These are phyloP conservation scores for Diglossa cyanea DNA, from an alignment of 2,797 vertebrate genomes.

Conservation along the genomic window DNA sequence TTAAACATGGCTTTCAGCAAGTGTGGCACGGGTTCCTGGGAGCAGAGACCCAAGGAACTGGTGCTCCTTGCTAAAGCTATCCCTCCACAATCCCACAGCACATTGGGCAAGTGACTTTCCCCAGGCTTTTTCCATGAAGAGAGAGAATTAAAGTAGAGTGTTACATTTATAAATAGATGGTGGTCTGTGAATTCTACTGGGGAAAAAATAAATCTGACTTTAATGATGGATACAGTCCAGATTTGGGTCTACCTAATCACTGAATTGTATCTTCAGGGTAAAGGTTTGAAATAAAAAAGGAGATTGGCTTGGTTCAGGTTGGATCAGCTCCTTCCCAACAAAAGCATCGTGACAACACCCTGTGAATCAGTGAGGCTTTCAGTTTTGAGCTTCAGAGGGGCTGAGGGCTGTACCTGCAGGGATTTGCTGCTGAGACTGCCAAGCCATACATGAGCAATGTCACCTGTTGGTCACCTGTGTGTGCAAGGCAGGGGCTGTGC, in stretches of 20 bases:
- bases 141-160: not conserved
- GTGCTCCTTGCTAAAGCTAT: not conserved
- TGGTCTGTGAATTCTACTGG: not conserved
- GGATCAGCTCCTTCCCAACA: not conserved
- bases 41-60: not conserved
- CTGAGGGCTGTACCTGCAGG: not conserved
- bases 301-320: not conserved
- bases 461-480: not conserved
- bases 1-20: not conserved
- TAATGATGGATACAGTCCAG: not conserved
- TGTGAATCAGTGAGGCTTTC: not conserved
- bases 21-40: not conserved
- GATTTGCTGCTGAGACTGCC: not conserved
- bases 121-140: not conserved
- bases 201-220: not conserved
- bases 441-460: not conserved
- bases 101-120: fast-evolving
- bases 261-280: not conserved
- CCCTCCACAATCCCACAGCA: not conserved
- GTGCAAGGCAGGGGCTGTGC: not conserved
- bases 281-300: not conserved
- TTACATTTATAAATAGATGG: not conserved
- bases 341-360: not conserved
- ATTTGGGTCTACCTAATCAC: not conserved
- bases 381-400: not conserved